Evolutionary conservation across 1,140 invertebrate genomes (phyloP), one percentile per base, ranked within the genome.

Genomic region (Acyrthosiphon pisum): DNA sequence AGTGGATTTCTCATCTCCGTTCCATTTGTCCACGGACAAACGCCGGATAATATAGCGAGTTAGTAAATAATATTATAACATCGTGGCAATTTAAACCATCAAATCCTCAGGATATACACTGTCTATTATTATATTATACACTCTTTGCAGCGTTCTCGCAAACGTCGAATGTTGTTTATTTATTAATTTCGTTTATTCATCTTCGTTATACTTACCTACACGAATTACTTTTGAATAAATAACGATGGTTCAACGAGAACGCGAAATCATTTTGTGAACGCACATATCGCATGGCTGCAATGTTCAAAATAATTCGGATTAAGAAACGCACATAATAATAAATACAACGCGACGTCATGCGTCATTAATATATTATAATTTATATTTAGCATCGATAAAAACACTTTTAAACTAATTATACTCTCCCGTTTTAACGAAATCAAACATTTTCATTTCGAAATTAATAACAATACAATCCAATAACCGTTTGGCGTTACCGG

Each of bases 171-270:
- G 4, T n/a, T n/a, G 30, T 76, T 76, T 76, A 76, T n/a, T 76
- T 76, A 76, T 76, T 76, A 76, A 76, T 76, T 76, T 76, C n/a
- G 60, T 76, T 76, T 76, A 76, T 76, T 76, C 60, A n/a, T 76
- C 60, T 76, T 76, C n/a, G 60, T 20, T 76, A n/a, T 76, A n/a
- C 30, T 14, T 76, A 76, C 30, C 60, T 18, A 76, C 60, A 18
- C 30, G 60, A 76, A 76, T 76, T 76, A 76, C 60, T 76, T 76
- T 76, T 76, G 4, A 76, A 76, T 76, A 76, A 76, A 76, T 76
- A 76, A 76, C n/a, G 14, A 76, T 76, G 60, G 60, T 76, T n/a
- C 14, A 76, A 76, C 60, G 60, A 4, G 30, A n/a, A n/a, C 60
- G 18, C 60, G 6, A 76, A 76, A 76, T 76, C 1, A 76, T 76